Evolutionary conservation across 2,113 vertebrate species (phyloP).

Genomic region (Aphyosemion australe): DNA sequence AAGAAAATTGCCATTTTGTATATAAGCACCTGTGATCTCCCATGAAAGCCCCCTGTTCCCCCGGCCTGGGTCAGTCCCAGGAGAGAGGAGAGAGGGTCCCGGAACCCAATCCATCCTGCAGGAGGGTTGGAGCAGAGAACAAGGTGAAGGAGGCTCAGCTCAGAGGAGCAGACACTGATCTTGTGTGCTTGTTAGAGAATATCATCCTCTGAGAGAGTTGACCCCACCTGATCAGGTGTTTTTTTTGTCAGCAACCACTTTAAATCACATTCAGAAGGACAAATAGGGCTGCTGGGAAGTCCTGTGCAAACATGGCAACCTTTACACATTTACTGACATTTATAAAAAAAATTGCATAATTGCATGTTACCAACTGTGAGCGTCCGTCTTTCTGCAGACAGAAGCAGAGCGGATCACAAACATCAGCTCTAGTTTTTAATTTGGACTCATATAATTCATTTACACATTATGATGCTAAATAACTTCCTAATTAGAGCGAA

Average conservation of each 20-base stretch:
- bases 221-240: slow-evolving; percentile 31
- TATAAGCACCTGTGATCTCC: slow-evolving; percentile 85
- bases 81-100: slow-evolving; percentile 63
- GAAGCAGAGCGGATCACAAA: slow-evolving; percentile 13
- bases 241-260: slow-evolving; percentile 64
- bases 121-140: slow-evolving; percentile 58
- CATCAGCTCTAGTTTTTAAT: slow-evolving; percentile 28
- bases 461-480: slow-evolving; percentile 3
- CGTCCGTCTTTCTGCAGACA: slow-evolving; percentile 19
- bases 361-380: background rate
- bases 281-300: slow-evolving; percentile 49
- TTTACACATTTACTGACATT: slow-evolving; percentile 52
- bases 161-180: slow-evolving; percentile 57
- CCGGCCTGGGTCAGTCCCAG: slow-evolving; percentile 68
- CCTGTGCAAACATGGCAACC: background rate
- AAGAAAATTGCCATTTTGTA: slow-evolving; percentile 85
- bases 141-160: slow-evolving; percentile 72
- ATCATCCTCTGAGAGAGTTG: slow-evolving; percentile 55
- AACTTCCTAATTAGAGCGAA: slow-evolving; percentile 15
- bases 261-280: slow-evolving; percentile 54
- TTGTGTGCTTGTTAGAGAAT: slow-evolving; percentile 63
- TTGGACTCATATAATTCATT: background rate
- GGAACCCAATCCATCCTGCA: slow-evolving; percentile 71
- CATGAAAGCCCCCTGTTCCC: slow-evolving; percentile 76
- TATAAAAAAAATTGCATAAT: slow-evolving; percentile 45